Evolutionary conservation across 2,797 vertebrate genomes (phyloP), one percentile per base, ranked within the genome.

Genomic region (Ispidina lecontei): DNA sequence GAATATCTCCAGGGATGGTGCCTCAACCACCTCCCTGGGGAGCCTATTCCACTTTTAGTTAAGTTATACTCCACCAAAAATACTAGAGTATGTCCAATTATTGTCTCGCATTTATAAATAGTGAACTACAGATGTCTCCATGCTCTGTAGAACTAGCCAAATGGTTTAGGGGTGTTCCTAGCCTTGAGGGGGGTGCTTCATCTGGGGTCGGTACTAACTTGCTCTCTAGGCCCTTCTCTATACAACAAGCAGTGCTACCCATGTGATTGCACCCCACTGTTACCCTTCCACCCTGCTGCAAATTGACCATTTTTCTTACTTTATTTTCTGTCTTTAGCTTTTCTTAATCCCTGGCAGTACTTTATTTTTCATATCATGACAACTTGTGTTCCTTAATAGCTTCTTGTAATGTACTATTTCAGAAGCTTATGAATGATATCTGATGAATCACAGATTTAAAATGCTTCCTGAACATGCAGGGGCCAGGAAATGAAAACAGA

Each of bases 251-350:
- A 7, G 4, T 28, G 14, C 19, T 80, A 10, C 18, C 29, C 0
- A 1, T 26, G 6, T 55, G 14, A 25, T 25, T 49, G 60, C 14
- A 44, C 1, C 3, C 12, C 7, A 47, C 1, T 1, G 3, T 44
- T 65, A 69, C 4, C 4, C 14, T 71, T 77, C 43, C 1, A 0
- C 15, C 2, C 6, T 62, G 6, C 11, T 81, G 55, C 62, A 86
- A 92, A 37, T 1, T 4, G 6, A 39, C 4, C 2, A 3, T 21
- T 52, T 54, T 76, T 85, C 68, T 22, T n/a, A 6, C 7, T 75
- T 88, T 58, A 7, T 63, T 67, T 87, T 77, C 14, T 35, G 25
- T 33, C 25, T 87, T 51, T 41, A 58, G 15, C 6, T 59, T 25
- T 83, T 80, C 22, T 35, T 84, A 37, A 33, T 72, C 35, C 17